These are phyloP conservation scores for Oxycera nigricornis DNA, from an alignment of 2,888 invertebrate genomes.

Conservation along the genomic window DNA sequence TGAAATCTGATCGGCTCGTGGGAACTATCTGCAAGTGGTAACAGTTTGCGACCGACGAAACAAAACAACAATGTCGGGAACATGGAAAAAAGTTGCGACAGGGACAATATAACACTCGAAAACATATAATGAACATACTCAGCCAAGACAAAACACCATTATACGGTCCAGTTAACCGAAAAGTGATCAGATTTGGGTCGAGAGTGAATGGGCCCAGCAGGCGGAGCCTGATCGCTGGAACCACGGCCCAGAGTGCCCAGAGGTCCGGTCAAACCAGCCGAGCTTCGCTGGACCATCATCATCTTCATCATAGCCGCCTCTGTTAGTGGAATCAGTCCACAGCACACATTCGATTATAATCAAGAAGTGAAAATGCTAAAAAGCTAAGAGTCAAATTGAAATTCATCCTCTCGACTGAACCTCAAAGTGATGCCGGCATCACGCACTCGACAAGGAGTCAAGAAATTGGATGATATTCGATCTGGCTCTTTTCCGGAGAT, in stretches of 20 bases:
- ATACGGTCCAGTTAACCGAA: conserved; percentile 38
- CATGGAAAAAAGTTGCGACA: not conserved
- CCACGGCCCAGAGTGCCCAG: not conserved
- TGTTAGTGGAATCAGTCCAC: not conserved
- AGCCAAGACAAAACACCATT: conserved; percentile 33
- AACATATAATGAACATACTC: conserved; percentile 27
- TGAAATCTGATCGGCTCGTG: conserved; percentile 35
- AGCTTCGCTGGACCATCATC: no score
- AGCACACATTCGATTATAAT: not conserved
- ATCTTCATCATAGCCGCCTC: not conserved
- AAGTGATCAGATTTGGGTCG: conserved; percentile 33
- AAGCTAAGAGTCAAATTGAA: conserved; percentile 31
- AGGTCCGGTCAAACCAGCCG: not conserved
- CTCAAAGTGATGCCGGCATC: conserved; percentile 32
- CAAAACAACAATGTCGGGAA: not conserved
- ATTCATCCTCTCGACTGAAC: conserved; percentile 37
- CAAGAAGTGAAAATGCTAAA: not conserved
- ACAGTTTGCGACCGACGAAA: not conserved
- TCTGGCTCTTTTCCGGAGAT: conserved; percentile 11
- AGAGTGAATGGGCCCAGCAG: not conserved
- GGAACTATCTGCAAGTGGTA: not conserved
- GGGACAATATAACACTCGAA: conserved; percentile 19
- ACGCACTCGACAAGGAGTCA: not conserved
- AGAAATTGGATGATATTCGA: not conserved
- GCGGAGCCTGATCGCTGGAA: no score